Evolutionary conservation across 2,797 vertebrate genomes (phyloP).

Genomic region (Pseudochirops corinnae): DNA sequence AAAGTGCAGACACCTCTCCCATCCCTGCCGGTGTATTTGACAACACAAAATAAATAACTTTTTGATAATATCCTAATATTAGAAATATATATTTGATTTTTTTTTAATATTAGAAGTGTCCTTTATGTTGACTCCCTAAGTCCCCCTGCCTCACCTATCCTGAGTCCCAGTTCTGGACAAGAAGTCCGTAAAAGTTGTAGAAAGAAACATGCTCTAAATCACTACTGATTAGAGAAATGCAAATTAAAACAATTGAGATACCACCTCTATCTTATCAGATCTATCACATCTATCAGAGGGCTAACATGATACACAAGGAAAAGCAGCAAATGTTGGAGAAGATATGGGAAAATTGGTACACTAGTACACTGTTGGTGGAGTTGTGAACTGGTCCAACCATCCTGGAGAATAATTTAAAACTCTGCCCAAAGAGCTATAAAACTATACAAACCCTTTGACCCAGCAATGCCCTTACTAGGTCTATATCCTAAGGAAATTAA

Average conservation of each 20-base stretch:
- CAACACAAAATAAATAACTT: background rate
- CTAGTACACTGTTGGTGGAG: background rate
- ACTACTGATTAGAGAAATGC: background rate
- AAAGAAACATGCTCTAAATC: background rate
- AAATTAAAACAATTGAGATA: background rate
- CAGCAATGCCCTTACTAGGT: background rate
- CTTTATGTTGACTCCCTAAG: background rate
- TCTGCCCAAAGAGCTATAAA: background rate
- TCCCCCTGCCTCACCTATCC: background rate
- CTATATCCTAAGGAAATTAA: background rate
- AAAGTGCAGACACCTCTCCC: background rate
- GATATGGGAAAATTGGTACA: background rate
- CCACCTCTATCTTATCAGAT: background rate
- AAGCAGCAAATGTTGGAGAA: background rate
- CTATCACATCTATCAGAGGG: background rate
- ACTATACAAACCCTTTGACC: background rate
- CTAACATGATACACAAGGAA: background rate
- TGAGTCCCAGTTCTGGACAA: background rate
- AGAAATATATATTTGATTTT: background rate
- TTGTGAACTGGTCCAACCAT: background rate
- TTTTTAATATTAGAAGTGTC: background rate
- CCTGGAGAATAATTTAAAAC: background rate
- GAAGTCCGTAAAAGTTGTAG: background rate
- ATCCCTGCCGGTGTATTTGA: background rate
- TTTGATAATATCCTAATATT: background rate